Conservation (phyloP, 2,113 vertebrate species). For the Corvus cornix region DNA sequence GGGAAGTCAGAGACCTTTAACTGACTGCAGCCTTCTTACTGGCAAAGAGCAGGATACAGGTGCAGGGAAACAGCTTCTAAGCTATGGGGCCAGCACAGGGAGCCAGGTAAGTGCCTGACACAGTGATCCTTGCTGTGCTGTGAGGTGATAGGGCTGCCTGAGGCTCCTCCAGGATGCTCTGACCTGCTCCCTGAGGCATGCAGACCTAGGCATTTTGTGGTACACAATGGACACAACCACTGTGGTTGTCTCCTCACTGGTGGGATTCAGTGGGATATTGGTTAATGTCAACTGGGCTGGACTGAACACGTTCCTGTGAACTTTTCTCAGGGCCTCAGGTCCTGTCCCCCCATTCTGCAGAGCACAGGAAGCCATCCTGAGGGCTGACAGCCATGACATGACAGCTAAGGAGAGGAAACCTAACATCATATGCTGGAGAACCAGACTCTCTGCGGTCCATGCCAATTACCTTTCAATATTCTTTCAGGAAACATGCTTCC, state of each 20-base stretch:
- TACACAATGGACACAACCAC: neutral
- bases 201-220: neutral
- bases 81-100: neutral
- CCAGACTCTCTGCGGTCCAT: neutral
- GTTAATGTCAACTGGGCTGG: neutral
- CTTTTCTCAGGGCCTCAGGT: neutral
- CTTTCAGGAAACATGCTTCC: neutral
- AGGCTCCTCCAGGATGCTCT: neutral
- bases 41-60: neutral
- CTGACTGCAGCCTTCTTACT: constrained; percentile 6
- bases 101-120: neutral
- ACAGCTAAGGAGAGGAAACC: neutral
- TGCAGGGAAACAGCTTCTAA: neutral
- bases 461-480: neutral
- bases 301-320: neutral
- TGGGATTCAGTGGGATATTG: neutral
- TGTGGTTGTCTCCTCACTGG: neutral
- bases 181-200: neutral
- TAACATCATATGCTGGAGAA: neutral
- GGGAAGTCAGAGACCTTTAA: neutral
- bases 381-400: neutral
- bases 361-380: neutral
- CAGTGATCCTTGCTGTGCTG: neutral
- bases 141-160: neutral
- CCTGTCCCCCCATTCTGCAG: neutral